Evolutionary conservation across 2,797 vertebrate genomes (phyloP).

Genomic region (Brachyalestes nurse): DNA sequence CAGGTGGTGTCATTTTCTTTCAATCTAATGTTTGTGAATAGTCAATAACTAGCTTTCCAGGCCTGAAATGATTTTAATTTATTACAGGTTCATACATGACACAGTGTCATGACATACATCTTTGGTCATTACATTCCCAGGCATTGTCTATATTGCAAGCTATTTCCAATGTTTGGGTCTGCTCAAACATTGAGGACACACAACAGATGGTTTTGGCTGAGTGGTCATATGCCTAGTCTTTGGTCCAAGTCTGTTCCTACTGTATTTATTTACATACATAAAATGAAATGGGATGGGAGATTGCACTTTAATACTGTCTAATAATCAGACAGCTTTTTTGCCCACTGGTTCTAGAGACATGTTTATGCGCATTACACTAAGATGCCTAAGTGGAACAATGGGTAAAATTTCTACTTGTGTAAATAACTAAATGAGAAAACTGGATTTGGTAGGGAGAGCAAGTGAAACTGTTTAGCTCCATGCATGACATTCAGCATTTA

Average conservation of each 20-base stretch:
- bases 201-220: not conserved
- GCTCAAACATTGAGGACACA: not conserved
- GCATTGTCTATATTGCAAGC: not conserved
- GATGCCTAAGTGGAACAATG: not conserved
- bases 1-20: not conserved
- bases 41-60: not conserved
- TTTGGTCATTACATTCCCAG: not conserved
- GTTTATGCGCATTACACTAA: not conserved
- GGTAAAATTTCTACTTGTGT: not conserved
- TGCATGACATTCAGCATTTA: no score
- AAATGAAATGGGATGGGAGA: not conserved
- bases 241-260: not conserved
- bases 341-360: no score
- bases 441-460: not conserved
- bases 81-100: not conserved
- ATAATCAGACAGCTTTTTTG: not conserved
- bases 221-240: not conserved
- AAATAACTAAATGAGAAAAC: no score
- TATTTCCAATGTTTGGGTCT: not conserved
- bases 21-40: not conserved
- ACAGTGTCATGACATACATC: no score
- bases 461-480: not conserved
- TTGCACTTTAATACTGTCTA: not conserved
- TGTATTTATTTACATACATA: not conserved
- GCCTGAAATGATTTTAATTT: conserved; percentile 4